Evolutionary conservation across 1,140 invertebrate species (phyloP).

Genomic region (Lamellibrachia luymesi): DNA sequence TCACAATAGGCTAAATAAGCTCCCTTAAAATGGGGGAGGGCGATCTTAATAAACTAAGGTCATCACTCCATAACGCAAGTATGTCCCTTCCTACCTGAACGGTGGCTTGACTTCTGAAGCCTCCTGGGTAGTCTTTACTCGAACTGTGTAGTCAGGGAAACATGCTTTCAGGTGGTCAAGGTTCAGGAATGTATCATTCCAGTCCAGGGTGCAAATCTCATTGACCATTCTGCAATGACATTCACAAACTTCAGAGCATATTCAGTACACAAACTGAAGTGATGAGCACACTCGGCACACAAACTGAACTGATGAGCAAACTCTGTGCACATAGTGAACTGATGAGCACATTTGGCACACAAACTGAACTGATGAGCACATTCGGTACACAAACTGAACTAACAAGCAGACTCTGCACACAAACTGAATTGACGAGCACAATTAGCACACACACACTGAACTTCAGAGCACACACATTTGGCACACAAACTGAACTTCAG

Average conservation of each 20-base stretch:
- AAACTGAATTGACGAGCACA: too few relatives aligned
- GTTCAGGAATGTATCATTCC: constrained; percentile 96
- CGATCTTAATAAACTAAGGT: too few relatives aligned
- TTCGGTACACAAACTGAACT: too few relatives aligned
- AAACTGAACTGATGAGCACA: too few relatives aligned
- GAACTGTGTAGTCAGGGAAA: constrained; percentile 81
- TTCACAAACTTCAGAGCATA: neutral
- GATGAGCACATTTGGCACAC: too few relatives aligned
- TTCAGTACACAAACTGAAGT: too few relatives aligned
- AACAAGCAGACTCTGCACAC: too few relatives aligned
- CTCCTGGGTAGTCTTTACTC: constrained; percentile 65
- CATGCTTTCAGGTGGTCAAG: constrained; percentile 82
- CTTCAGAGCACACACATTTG: too few relatives aligned
- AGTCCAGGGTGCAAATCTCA: constrained; percentile 80
- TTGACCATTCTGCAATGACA: constrained; percentile 68
- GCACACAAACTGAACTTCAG: too few relatives aligned
- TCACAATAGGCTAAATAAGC: too few relatives aligned
- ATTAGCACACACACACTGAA: neutral
- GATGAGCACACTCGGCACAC: neutral
- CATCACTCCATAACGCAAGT: too few relatives aligned
- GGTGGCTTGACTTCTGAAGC: constrained; percentile 72
- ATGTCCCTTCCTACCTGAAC: constrained; percentile 62
- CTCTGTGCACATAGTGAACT: neutral
- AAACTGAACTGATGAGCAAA: neutral
- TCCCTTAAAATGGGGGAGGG: too few relatives aligned